These are phyloP conservation scores for Heliconius hortense DNA, from an alignment of 2,888 invertebrate species.

Conservation along the genomic window DNA sequence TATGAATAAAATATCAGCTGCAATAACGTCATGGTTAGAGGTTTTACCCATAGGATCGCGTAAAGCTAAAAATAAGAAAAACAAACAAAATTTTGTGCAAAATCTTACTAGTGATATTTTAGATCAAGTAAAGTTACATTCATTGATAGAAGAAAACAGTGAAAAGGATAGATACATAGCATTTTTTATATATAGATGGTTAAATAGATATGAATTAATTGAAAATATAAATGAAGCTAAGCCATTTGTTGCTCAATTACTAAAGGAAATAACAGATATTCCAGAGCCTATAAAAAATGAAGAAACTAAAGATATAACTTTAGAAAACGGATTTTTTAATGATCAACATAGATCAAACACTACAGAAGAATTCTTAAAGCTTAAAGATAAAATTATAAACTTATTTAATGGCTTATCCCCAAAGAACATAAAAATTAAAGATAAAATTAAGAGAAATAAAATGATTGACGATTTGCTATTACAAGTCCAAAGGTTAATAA, in stretches of 20 bases:
- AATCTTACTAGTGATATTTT: conserved; percentile 41
- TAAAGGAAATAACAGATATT: conserved; percentile 30
- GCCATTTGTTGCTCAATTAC: conserved; percentile 45
- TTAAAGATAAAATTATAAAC: conserved; percentile 1
- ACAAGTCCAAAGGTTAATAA: background rate
- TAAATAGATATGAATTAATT: conserved; percentile 52
- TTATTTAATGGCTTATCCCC: background rate
- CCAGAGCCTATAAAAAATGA: conserved; percentile 13
- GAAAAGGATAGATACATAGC: conserved; percentile 48
- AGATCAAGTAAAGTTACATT: conserved; percentile 39
- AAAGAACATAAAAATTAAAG: conserved; percentile 1
- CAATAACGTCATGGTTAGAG: conserved; percentile 41
- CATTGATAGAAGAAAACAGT: conserved; percentile 34
- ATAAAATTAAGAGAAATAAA: conserved; percentile 11
- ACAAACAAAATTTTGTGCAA: conserved; percentile 32
- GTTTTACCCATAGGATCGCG: conserved; percentile 29
- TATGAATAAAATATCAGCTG: conserved; percentile 32
- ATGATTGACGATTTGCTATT: conserved; percentile 5
- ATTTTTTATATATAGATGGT: conserved; percentile 54
- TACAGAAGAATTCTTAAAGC: background rate
- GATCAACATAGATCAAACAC: background rate
- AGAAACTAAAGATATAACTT: conserved; percentile 9
- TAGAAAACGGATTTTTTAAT: background rate
- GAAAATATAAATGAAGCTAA: conserved; percentile 48
- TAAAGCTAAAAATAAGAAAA: conserved; percentile 27